phyloP scores from a whole-genome alignment of 2,888 invertebrate genomes.

The Eupithecia subfuscata region DNA sequence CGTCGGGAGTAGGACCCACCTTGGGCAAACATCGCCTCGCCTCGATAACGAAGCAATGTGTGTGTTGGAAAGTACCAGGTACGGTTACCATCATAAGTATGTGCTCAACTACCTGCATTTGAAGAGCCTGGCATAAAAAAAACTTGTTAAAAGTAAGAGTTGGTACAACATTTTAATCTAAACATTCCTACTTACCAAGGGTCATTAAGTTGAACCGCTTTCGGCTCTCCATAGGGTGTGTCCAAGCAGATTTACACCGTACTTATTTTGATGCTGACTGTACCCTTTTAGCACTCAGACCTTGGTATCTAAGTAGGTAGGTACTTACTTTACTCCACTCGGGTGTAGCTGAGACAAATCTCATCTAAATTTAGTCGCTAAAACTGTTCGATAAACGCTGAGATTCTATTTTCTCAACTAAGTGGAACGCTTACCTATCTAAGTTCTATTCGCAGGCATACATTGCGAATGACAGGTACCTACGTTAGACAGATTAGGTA shows the following conservation, averaged over 20 bases:
- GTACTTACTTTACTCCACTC: background rate
- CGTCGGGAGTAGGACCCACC: constrained; percentile 16
- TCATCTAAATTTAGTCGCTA: background rate
- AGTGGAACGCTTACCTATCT: background rate
- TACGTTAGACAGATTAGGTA: background rate
- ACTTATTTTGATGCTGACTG: background rate
- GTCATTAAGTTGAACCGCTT: background rate
- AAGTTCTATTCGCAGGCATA: background rate
- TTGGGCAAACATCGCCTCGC: constrained; percentile 40
- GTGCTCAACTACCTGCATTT: background rate
- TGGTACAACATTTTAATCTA: background rate
- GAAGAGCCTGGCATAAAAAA: background rate
- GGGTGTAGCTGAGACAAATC: background rate
- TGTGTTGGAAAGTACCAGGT: constrained; percentile 19
- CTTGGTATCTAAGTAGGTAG: background rate
- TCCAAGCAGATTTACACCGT: background rate
- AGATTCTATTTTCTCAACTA: background rate
- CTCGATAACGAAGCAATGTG: constrained; percentile 37
- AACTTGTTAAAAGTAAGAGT: background rate
- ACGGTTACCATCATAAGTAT: background rate
- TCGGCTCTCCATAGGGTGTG: background rate
- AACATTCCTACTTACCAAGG: background rate
- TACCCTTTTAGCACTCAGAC: constrained; percentile 1
- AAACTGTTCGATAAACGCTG: background rate
- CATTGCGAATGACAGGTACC: constrained; percentile 5